Base-by-base conservation (phyloP, 2,888 invertebrate species). In the Matsumyia berberina region DNA sequence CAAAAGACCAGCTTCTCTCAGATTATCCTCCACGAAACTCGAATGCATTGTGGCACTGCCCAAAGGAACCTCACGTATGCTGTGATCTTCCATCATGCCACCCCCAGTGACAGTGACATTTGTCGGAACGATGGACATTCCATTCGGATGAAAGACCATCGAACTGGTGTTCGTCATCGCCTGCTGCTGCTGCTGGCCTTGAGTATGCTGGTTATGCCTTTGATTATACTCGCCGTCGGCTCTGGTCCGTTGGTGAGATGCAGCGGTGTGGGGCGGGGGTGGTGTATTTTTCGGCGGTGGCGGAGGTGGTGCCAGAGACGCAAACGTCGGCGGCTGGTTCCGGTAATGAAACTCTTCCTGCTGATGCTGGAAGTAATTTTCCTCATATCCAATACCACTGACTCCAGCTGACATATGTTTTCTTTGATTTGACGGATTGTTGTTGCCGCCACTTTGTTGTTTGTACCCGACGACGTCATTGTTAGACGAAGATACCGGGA, bases 171-270 rank as follows among this genome's bases (percentile, higher is more conserved):
- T 73, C 5, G 35, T 74, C 24, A 17, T 15, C 8, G 62, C 17
- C 12, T 72, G 74, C 9, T 78, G 76, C 42, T 86, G 80, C 46
- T 83, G 82, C 35, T 87, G 80, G 87, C 35, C 67, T 69, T 78
- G 83, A 76, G 66, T 86, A 70, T 86, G 46, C 66, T 79, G 51
- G 46, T 58, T 70, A 35, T 77, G 57, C 64, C 72, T 78, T 82
- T 87, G 87, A 82, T 88, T 87, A 29, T 89, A 87, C 78, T 89
- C 89, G 62, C 89, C 89, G 87, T 89, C 89, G 29, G 89, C 89
- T 76, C 88, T 88, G 44, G 89, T 89, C 80, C 89, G 88, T 74
- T 88, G 88, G 46, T 88, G 88, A 24, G 86, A 69, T 4, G 67
- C 39, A 6, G 33, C n/a, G 7, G 55, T 0, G 4, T 8, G 24